Evolutionary conservation across 1,140 invertebrate species (phyloP).

Genomic region (Acromyrmex charruanus): DNA sequence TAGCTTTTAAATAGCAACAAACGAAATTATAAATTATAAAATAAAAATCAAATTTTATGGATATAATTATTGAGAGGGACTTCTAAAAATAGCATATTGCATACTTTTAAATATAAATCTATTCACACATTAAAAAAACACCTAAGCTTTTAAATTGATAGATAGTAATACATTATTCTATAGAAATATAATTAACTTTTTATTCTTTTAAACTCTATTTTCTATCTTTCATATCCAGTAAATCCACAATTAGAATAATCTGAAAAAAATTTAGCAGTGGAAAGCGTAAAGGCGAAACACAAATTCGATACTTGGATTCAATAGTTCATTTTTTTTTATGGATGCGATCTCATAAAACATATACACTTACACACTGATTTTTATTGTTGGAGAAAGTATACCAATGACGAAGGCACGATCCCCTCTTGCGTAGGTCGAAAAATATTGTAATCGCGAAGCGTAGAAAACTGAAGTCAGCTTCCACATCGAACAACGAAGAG

Average conservation of each 20-base stretch:
- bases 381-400: conserved; percentile 18
- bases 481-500: background rate
- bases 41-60: background rate
- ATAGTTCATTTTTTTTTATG: conserved; percentile 30
- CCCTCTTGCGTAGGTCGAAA: conserved; percentile 17
- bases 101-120: background rate
- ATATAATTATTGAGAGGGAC: background rate
- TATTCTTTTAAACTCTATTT: background rate
- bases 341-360: conserved; percentile 31
- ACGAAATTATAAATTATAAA: background rate
- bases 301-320: background rate
- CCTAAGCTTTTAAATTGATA: background rate
- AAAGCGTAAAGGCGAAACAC: background rate
- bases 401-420: conserved; percentile 6
- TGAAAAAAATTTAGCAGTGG: background rate
- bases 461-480: conserved; percentile 18
- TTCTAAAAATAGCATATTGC: background rate
- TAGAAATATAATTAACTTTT: background rate
- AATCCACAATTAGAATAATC: background rate
- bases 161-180: too few relatives aligned
- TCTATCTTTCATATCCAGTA: background rate
- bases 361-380: conserved; percentile 39
- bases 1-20: background rate
- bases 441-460: conserved; percentile 30
- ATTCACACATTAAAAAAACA: background rate